A percentile compares a stretch with the other conserved stretches of the same genome.
phyloP scores from a whole-genome alignment of 2,113 vertebrate species.

The Spheniscus mendiculus region DNA sequence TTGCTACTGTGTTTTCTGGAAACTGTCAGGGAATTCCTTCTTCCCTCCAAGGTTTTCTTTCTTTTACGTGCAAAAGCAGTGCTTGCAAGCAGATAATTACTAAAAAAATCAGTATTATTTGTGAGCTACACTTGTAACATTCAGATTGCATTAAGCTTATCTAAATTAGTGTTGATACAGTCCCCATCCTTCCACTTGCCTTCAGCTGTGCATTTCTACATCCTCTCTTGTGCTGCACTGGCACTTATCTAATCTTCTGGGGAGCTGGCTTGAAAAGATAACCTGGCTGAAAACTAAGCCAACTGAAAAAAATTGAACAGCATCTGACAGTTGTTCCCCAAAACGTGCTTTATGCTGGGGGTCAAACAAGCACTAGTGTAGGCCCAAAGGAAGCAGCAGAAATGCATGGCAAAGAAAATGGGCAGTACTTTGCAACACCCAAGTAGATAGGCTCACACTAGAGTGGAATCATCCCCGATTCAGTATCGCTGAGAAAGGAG shows the following conservation, averaged over 20 bases:
- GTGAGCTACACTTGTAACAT: not conserved
- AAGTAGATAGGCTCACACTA: not conserved
- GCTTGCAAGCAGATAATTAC: not conserved
- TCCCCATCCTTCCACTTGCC: not conserved
- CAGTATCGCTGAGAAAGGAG: not conserved
- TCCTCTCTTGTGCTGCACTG: not conserved
- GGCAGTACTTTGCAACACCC: not conserved
- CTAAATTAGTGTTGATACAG: not conserved
- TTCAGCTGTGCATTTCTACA: not conserved
- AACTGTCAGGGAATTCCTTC: not conserved
- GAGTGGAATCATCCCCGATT: not conserved
- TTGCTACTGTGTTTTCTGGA: not conserved
- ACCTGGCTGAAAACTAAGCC: not conserved
- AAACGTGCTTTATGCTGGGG: not conserved
- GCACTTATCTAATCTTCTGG: not conserved
- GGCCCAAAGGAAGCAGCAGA: not conserved
- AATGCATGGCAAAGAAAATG: not conserved
- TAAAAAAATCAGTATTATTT: not conserved
- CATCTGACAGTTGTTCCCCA: not conserved
- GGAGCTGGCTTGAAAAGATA: not conserved
- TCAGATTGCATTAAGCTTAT: not conserved
- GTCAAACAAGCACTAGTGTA: not conserved
- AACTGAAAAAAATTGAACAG: not conserved
- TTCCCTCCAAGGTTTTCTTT: not conserved
- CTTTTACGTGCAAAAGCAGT: not conserved